phyloP scores from a whole-genome alignment of 2,888 invertebrate species.

The Drosophila kuntzei region DNA sequence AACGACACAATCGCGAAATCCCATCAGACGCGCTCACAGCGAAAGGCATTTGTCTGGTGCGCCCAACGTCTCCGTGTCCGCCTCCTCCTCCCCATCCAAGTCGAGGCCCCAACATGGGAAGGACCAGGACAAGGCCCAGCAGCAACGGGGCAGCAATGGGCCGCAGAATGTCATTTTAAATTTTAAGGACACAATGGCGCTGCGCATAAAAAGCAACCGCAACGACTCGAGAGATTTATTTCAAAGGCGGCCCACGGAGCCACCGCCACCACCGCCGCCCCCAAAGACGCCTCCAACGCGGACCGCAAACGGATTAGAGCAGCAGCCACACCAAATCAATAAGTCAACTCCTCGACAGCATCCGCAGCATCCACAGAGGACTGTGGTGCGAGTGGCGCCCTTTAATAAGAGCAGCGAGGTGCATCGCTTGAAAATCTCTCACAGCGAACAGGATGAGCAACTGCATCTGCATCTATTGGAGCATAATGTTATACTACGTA shows the following conservation, averaged over 20 bases:
- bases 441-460: conserved; percentile 85
- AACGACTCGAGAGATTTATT: conserved; percentile 89
- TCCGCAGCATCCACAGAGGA: conserved; percentile 77
- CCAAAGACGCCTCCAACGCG: conserved; percentile 64
- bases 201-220: conserved; percentile 89
- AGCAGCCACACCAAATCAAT: conserved; percentile 82
- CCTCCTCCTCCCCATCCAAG: not conserved
- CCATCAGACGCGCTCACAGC: conserved; percentile 85
- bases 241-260: conserved; percentile 85
- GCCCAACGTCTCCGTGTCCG: conserved; percentile 57
- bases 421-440: conserved; percentile 87
- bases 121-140: not conserved
- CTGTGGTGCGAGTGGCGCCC: conserved; percentile 86
- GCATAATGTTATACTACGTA: conserved; percentile 41
- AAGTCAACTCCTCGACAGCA: conserved; percentile 72
- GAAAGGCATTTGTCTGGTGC: conserved; percentile 81
- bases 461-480: conserved; percentile 29
- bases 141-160: conserved; percentile 26
- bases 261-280: conserved; percentile 86
- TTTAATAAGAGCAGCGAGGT: conserved; percentile 84
- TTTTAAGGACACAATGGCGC: conserved; percentile 92
- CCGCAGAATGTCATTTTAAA: conserved; percentile 81
- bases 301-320: conserved; percentile 71
- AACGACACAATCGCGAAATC: conserved; percentile 84
- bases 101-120: conserved; percentile 29